A percentile compares a stretch with the other conserved stretches of the same genome.
Conservation (phyloP, 2,797 vertebrate species). For the Euthynnus affinis region DNA sequence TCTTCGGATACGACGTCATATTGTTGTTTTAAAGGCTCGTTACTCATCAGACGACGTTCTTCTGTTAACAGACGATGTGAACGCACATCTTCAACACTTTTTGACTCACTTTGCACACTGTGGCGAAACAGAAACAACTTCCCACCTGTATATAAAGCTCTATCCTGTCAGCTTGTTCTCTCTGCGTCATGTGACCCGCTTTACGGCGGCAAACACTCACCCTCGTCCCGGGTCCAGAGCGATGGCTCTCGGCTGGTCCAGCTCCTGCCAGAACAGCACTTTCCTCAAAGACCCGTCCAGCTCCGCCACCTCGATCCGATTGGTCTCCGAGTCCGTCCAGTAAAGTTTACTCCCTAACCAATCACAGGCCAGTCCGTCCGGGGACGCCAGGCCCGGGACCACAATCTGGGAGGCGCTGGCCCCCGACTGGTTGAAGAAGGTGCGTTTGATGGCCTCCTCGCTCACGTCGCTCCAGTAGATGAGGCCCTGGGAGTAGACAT, state of each 20-base stretch:
- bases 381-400: constrained; percentile 92
- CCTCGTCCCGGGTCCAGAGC: constrained; percentile 95
- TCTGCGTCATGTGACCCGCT: no score
- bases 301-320: constrained; percentile 96
- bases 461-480: constrained; percentile 99
- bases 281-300: constrained; percentile 94
- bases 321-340: constrained; percentile 98
- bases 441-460: constrained; percentile 96
- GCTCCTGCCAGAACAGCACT: constrained; percentile 97
- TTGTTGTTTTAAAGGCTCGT: no score
- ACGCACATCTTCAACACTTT: no score
- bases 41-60: no score
- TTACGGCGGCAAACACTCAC: constrained; percentile 89
- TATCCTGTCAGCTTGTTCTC: no score
- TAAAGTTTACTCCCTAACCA: constrained; percentile 97
- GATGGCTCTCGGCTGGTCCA: constrained; percentile 97
- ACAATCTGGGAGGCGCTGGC: constrained; percentile 87
- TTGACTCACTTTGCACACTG: no score
- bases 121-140: no score
- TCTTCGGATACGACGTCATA: no score
- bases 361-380: constrained; percentile 96
- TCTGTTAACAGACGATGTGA: no score
- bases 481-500: constrained; percentile 89
- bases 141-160: no score
- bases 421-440: constrained; percentile 89